These are phyloP conservation scores for Aleiodes leptofemur DNA, from an alignment of 2,888 invertebrate genomes.

Conservation along the genomic window DNA sequence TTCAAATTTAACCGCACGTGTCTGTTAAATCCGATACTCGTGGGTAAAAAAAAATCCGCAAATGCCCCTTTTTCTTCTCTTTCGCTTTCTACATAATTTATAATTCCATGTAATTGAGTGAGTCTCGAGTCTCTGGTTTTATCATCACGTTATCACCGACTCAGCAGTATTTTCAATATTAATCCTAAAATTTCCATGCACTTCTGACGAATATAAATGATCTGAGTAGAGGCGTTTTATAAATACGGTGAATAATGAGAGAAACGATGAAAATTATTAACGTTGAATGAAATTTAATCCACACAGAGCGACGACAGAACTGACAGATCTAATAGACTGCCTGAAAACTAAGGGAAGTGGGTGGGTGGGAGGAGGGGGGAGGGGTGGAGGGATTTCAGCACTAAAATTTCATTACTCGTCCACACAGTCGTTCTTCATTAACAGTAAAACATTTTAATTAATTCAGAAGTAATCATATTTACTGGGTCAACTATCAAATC, in stretches of 20 bases:
- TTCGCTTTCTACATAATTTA: background rate
- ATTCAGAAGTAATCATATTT: slow-evolving; percentile 31
- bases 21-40: background rate
- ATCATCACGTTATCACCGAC: background rate
- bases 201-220: slow-evolving; percentile 1
- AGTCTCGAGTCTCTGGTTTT: background rate
- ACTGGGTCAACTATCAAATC: slow-evolving; percentile 25
- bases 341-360: background rate
- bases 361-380: too few relatives aligned
- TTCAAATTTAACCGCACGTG: slow-evolving; percentile 12
- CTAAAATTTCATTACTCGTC: slow-evolving; percentile 29
- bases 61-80: too few relatives aligned
- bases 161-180: background rate
- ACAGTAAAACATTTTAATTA: slow-evolving; percentile 34
- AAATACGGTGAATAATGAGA: slow-evolving; percentile 29
- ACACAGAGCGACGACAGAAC: slow-evolving; percentile 17
- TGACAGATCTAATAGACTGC: slow-evolving; percentile 27
- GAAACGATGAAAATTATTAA: background rate
- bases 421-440: slow-evolving; percentile 21
- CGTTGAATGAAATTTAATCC: slow-evolving; percentile 14
- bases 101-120: background rate
- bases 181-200: background rate
- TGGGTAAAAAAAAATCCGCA: background rate
- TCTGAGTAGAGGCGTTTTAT: slow-evolving; percentile 22
- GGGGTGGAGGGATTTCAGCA: background rate